phyloP scores from a whole-genome alignment of 1,140 invertebrate species.

The Hyles vespertilio region DNA sequence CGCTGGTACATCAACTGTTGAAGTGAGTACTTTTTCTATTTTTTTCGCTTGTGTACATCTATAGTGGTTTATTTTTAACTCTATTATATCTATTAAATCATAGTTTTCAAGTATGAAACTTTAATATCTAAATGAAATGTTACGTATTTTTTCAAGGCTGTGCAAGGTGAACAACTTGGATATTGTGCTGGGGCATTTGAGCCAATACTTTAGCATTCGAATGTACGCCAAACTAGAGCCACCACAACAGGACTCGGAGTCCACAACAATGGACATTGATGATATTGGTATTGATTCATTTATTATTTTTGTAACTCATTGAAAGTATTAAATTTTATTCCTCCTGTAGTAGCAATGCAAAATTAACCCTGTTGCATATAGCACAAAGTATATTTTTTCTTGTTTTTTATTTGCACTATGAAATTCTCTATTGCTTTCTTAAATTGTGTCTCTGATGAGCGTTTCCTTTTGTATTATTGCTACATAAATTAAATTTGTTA shows the following conservation, averaged over 20 bases:
- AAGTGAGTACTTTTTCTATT: constrained; percentile 37
- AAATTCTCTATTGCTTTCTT: too few species aligned
- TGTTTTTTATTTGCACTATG: too few species aligned
- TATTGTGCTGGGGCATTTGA: constrained; percentile 49
- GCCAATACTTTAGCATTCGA: constrained; percentile 51
- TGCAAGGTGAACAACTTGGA: constrained; percentile 53
- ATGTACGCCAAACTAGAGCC: constrained; percentile 54
- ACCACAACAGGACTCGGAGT: constrained; percentile 51
- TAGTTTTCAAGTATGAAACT: neutral
- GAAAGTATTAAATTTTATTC: neutral
- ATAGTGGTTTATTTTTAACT: too few species aligned
- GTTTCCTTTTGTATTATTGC: too few species aligned
- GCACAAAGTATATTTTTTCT: too few species aligned
- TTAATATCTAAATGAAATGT: neutral
- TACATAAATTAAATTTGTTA: too few species aligned
- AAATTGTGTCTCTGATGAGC: too few species aligned
- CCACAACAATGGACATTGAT: constrained; percentile 59
- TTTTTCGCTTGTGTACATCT: too few species aligned
- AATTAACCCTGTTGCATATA: too few species aligned
- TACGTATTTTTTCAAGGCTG: constrained; percentile 30
- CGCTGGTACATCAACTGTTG: constrained; percentile 56
- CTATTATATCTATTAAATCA: too few species aligned
- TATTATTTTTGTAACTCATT: constrained; percentile 2
- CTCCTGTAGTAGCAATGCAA: too few species aligned
- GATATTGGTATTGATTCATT: constrained; percentile 46